Conservation (phyloP, 2,113 vertebrate genomes). For the Nibea coibor region DNA sequence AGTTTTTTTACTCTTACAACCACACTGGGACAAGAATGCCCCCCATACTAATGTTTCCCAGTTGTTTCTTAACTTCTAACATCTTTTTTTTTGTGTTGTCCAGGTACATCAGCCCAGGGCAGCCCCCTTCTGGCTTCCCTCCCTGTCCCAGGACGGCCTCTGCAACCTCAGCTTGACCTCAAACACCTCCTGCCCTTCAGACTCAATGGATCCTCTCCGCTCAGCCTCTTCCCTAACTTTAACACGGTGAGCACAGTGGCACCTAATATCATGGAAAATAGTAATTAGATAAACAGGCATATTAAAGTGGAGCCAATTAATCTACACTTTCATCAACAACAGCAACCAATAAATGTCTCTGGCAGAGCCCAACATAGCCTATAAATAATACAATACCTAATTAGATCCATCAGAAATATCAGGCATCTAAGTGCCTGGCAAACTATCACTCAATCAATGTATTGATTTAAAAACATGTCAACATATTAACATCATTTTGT, state of each 20-base stretch:
- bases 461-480: conserved; percentile 12
- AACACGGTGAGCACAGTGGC: conserved; percentile 87
- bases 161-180: conserved; percentile 93
- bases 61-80: conserved; percentile 22
- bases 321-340: conserved; percentile 6
- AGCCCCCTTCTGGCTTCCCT: conserved; percentile 92
- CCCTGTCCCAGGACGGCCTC: conserved; percentile 88
- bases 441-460: not conserved
- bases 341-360: not conserved
- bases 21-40: not conserved
- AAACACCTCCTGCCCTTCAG: conserved; percentile 97
- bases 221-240: conserved; percentile 98
- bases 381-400: conserved; percentile 1
- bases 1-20: not conserved
- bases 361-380: not conserved
- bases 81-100: conserved; percentile 42
- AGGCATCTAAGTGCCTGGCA: not conserved
- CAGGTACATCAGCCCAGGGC: conserved; percentile 85
- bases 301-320: conserved; percentile 2
- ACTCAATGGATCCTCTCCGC: conserved; percentile 92
- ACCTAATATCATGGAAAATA: not conserved
- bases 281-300: not conserved
- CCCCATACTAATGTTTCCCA: not conserved
- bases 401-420: conserved; percentile 2
- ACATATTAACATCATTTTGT: conserved; percentile 6